phyloP scores from a whole-genome alignment of 2,888 invertebrate species.

The Ormyrus pomaceus region DNA sequence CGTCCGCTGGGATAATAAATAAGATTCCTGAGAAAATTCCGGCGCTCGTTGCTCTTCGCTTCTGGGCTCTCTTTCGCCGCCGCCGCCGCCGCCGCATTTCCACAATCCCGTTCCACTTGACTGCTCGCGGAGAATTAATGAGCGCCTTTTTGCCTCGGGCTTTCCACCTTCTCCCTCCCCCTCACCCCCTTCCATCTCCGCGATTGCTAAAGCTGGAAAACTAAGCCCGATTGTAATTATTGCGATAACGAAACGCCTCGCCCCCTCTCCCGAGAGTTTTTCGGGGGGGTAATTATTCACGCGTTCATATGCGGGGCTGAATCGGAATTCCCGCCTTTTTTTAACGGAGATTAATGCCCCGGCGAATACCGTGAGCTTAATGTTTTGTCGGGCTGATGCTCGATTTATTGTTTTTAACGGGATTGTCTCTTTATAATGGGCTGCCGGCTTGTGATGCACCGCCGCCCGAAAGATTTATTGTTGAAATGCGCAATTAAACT shows the following conservation, averaged over 20 bases:
- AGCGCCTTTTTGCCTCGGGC: conserved; percentile 59
- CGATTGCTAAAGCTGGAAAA: neutral
- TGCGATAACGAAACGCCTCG: conserved; percentile 36
- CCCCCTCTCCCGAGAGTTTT: neutral
- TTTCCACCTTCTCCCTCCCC: conserved; percentile 29
- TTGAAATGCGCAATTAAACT: conserved; percentile 5
- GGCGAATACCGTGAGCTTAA: conserved; percentile 45
- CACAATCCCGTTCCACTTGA: conserved; percentile 68
- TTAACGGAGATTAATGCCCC: conserved; percentile 46
- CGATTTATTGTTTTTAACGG: conserved; percentile 51
- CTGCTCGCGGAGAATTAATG: conserved; percentile 68
- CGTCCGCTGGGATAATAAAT: conserved; percentile 62
- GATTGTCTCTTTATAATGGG: conserved; percentile 29
- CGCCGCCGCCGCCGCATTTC: conserved; percentile 60
- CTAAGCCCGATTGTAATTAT: conserved; percentile 40
- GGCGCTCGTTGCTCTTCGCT: conserved; percentile 54
- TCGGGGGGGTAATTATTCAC: conserved; percentile 45
- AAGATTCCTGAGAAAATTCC: conserved; percentile 73
- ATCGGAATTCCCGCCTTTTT: conserved; percentile 40
- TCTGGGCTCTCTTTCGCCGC: conserved; percentile 42
- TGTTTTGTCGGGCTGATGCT: conserved; percentile 43
- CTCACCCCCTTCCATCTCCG: neutral
- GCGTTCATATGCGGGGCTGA: conserved; percentile 15
- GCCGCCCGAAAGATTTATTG: neutral
- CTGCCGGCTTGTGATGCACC: neutral